Evolutionary conservation across 2,113 vertebrate genomes (phyloP).

Genomic region (Laticauda colubrina): DNA sequence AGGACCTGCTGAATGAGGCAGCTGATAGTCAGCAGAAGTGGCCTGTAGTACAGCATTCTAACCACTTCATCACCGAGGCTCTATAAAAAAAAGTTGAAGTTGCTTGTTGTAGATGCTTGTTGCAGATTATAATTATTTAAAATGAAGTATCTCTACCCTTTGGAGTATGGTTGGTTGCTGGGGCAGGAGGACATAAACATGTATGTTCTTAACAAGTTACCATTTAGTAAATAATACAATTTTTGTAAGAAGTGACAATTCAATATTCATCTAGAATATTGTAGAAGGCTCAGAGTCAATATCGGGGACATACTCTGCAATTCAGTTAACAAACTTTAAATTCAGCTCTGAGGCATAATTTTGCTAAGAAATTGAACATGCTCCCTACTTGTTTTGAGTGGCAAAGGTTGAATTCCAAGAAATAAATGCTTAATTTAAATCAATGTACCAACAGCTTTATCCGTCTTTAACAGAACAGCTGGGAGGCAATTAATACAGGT

Average conservation of each 20-base stretch:
- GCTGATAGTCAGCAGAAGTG: no score
- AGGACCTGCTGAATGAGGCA: no score
- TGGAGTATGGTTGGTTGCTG: background rate
- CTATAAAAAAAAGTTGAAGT: background rate
- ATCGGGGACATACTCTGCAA: background rate
- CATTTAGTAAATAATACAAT: background rate
- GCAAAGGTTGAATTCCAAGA: background rate
- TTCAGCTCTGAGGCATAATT: background rate
- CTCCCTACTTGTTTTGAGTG: background rate
- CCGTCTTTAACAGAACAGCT: background rate
- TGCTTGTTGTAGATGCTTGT: background rate
- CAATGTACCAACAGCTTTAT: background rate
- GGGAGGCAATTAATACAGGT: background rate
- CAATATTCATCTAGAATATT: constrained; percentile 11
- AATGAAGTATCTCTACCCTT: background rate
- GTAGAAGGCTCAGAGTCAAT: background rate
- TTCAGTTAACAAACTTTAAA: constrained; percentile 8
- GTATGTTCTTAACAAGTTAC: constrained; percentile 2
- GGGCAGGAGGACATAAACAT: background rate
- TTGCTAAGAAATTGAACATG: constrained; percentile 9
- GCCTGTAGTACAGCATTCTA: no score
- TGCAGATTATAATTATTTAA: background rate
- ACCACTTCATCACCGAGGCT: no score
- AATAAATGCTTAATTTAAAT: constrained; percentile 24
- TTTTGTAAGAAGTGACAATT: constrained; percentile 12